Evolutionary conservation across 2,888 invertebrate genomes (phyloP).

Genomic region (Gryllus longicercus): DNA sequence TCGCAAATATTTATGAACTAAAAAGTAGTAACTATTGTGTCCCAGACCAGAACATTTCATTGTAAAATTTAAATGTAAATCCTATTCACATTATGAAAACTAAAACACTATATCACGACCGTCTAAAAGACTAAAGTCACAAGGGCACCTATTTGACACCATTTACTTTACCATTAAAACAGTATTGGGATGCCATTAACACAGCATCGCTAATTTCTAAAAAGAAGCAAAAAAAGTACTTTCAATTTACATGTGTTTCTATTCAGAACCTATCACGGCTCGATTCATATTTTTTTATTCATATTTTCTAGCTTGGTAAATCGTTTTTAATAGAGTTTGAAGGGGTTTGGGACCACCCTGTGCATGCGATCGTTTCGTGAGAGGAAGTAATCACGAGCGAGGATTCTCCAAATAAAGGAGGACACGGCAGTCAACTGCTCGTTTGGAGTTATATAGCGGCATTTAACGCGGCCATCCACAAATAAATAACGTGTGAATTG

Average conservation of each 20-base stretch:
- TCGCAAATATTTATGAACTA: too few species aligned
- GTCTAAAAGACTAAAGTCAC: too few species aligned
- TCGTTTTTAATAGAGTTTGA: constrained; percentile 3
- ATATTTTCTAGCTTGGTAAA: not conserved
- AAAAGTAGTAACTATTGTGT: too few species aligned
- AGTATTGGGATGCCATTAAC: not conserved
- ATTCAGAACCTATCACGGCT: not conserved
- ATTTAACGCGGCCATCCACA: constrained; percentile 1
- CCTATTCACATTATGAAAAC: too few species aligned
- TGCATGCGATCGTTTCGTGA: not conserved
- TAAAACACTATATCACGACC: too few species aligned
- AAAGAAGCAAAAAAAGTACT: not conserved
- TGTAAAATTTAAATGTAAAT: too few species aligned
- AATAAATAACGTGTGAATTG: constrained; percentile 17
- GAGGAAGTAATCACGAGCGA: constrained; percentile 8
- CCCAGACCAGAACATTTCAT: too few species aligned
- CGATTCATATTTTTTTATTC: not conserved
- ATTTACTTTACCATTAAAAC: too few species aligned
- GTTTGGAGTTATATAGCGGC: constrained; percentile 1
- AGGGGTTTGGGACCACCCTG: not conserved
- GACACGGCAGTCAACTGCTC: constrained; percentile 17
- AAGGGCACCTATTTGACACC: too few species aligned
- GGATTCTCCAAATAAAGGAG: not conserved
- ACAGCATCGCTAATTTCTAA: not conserved
- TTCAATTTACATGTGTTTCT: not conserved